Evolutionary conservation across 1,140 invertebrate species (phyloP).

Genomic region (Polypedilum vanderplanki): DNA sequence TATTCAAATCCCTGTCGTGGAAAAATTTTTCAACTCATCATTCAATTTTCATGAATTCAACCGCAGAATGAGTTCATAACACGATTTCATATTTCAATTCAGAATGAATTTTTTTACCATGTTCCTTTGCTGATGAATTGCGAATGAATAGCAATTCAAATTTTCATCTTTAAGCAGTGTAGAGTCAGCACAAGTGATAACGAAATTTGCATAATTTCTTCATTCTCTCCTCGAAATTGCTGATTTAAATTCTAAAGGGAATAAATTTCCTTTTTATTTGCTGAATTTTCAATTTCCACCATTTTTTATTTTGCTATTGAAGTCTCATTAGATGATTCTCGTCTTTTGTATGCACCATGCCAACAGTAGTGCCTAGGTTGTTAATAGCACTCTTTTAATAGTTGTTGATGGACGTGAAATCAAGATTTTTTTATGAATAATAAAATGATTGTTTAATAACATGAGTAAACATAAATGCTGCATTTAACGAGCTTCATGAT

Average conservation of each 20-base stretch:
- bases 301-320: not conserved
- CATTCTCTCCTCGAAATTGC: conserved; percentile 3
- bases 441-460: conserved; percentile 28
- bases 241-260: conserved; percentile 13
- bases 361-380: not conserved
- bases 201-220: conserved; percentile 10
- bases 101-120: no score
- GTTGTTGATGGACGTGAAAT: not conserved
- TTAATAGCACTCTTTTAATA: no score
- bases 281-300: conserved; percentile 2
- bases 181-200: not conserved
- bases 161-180: not conserved
- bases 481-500: not conserved
- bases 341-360: not conserved
- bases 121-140: not conserved
- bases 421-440: conserved; percentile 23
- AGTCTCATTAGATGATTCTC: not conserved
- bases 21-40: conserved; percentile 9
- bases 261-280: conserved; percentile 12
- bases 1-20: not conserved
- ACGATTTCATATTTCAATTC: not conserved
- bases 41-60: conserved; percentile 26
- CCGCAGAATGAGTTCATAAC: conserved; percentile 18
- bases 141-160: conserved; percentile 11
- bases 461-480: conserved; percentile 25